Evolutionary conservation across 2,113 vertebrate species (phyloP), one percentile per base, ranked within the genome.

Genomic region (Larimichthys crocea): DNA sequence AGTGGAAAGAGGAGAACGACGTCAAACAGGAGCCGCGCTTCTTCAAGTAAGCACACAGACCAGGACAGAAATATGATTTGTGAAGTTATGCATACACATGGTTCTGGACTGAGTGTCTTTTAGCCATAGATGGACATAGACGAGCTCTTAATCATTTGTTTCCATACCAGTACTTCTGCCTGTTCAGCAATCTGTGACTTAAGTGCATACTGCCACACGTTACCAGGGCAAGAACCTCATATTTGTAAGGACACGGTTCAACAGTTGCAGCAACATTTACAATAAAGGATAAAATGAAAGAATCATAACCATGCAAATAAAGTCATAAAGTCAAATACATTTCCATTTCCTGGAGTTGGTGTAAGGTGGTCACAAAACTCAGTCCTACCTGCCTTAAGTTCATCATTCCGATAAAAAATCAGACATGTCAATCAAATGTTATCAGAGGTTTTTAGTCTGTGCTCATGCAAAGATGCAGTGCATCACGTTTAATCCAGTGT

Each of bases 1-100:
- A 97, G 64, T 97, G 96, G 92, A 95, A 97, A 90, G 98, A 99
- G 40, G 98, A 99, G 91, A 97, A 96, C 29, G 93, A 97, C 93
- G 94, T 97, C 85, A 97, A 96, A 93, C 96, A 97, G 24, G 94
- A 95, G 94, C 97, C 98, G 62, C 96, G 96, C 91, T 99, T 98
- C 95, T 99, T 99, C 95, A 99, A 96, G 98, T 99, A 90, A 97
- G 96, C 93, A 49, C 68, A 17, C 22, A 14, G 1, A 12, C 44
- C 3, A 64, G 3, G 10, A 59, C 56, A 17, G 55, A 57, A 57
- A 26, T 29, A 49, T 17, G 10, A 70, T 84, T 46, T 50, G 26
- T 68, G 29, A 63, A 71, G 16, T 26, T 2, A 5, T 26, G 56
- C 3, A 5, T 42, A 44, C 1, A 11, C n/a, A 26, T 44, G 15